These are phyloP conservation scores for Syngnathus scovelli DNA, from an alignment of 2,113 vertebrate species.

Conservation along the genomic window DNA sequence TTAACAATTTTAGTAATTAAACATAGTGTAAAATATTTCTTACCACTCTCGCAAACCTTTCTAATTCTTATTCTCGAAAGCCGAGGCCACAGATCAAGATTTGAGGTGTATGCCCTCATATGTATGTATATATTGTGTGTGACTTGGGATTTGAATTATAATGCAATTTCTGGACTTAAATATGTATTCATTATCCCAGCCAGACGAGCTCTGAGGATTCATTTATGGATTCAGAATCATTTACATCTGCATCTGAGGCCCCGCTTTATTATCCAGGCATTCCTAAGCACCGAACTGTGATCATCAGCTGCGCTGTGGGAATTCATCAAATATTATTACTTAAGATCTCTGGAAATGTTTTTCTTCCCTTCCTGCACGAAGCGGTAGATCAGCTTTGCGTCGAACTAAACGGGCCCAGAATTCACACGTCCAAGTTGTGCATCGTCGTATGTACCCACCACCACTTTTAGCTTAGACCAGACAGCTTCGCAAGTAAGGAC, in stretches of 20 bases:
- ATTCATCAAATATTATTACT: too few species aligned
- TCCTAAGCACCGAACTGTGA: too few species aligned
- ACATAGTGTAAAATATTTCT: background rate
- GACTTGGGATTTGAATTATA: background rate
- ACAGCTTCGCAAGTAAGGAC: slow-evolving; percentile 50
- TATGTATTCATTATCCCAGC: background rate
- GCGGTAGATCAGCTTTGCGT: background rate
- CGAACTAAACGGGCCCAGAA: background rate
- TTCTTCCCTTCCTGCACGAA: background rate
- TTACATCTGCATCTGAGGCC: background rate
- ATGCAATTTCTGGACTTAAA: background rate
- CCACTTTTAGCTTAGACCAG: slow-evolving; percentile 49
- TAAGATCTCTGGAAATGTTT: background rate
- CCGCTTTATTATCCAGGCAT: too few species aligned
- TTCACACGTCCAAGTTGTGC: background rate
- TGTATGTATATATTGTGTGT: background rate
- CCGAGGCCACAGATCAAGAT: background rate
- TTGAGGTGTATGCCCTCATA: background rate
- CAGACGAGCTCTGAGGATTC: background rate
- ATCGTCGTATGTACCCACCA: slow-evolving; percentile 31
- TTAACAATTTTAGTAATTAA: background rate
- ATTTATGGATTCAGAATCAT: background rate
- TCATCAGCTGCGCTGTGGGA: too few species aligned
- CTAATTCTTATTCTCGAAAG: too few species aligned
- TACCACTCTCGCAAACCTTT: background rate